These are phyloP conservation scores for Tetranychus cinnabarinus DNA, from an alignment of 1,140 invertebrate species.

Conservation along the genomic window DNA sequence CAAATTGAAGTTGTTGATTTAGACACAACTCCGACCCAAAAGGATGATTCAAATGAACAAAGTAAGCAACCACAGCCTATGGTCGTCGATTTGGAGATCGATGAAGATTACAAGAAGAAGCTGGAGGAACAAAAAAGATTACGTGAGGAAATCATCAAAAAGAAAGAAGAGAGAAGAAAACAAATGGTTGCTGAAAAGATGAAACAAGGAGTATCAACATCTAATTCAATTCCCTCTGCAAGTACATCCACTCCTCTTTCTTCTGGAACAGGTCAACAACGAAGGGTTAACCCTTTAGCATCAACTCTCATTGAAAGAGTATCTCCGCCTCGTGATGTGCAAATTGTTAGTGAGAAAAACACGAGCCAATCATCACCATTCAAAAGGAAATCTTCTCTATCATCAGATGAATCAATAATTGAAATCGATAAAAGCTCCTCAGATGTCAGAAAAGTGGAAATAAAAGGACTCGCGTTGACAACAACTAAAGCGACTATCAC, in stretches of 20 bases:
- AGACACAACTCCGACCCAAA: background rate
- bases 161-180: background rate
- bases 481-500: background rate
- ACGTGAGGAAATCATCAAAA: background rate
- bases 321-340: background rate
- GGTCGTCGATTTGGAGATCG: background rate
- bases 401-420: background rate
- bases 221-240: background rate
- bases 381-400: background rate
- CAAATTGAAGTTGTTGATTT: background rate
- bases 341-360: background rate
- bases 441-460: background rate
- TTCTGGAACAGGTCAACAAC: background rate
- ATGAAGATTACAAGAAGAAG: background rate
- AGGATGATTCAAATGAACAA: background rate
- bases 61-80: background rate
- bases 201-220: background rate
- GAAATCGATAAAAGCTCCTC: background rate
- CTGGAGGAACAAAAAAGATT: background rate
- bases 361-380: background rate
- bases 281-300: background rate
- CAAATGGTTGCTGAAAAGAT: background rate
- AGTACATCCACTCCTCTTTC: background rate
- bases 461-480: background rate
- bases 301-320: background rate